These are phyloP conservation scores for Chloebia gouldiae DNA, from an alignment of 2,113 vertebrate genomes.

Conservation along the genomic window DNA sequence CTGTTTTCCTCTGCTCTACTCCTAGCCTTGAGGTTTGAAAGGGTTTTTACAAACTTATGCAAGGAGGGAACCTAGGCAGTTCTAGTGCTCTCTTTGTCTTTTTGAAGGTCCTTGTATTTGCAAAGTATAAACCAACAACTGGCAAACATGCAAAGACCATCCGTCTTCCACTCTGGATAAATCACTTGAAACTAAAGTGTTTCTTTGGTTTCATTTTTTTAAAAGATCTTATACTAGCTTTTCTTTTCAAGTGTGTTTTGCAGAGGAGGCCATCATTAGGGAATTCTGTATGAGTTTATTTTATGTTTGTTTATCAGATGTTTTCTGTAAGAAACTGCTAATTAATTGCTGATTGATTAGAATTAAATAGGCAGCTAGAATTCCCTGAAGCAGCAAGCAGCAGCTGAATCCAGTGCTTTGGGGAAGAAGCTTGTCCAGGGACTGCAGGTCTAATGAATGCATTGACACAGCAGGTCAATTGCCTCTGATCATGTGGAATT, in stretches of 20 bases:
- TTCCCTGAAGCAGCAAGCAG: not conserved
- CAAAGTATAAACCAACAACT: not conserved
- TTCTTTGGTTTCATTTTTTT: not conserved
- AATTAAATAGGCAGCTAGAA: conserved; percentile 3
- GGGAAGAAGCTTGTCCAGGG: not conserved
- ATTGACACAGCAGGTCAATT: conserved; percentile 8
- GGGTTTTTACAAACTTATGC: not conserved
- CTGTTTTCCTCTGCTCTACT: not conserved
- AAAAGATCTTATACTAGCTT: not conserved
- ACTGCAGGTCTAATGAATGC: not conserved
- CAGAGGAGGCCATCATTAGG: not conserved
- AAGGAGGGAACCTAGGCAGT: not conserved
- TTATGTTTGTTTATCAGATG: conserved; percentile 21
- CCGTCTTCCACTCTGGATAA: not conserved
- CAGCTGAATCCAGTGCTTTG: not conserved
- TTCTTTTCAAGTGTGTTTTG: conserved; percentile 27
- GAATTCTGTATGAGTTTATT: conserved; percentile 1
- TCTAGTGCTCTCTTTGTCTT: not conserved
- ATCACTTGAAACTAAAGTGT: not conserved
- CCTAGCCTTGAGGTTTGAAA: not conserved
- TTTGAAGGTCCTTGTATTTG: not conserved
- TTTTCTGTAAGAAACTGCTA: conserved; percentile 39
- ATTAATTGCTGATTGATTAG: conserved; percentile 40
- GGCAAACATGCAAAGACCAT: not conserved
- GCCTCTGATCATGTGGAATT: not conserved